Base-by-base conservation (phyloP, 2,113 vertebrate genomes). In the Ammospiza nelsoni region DNA sequence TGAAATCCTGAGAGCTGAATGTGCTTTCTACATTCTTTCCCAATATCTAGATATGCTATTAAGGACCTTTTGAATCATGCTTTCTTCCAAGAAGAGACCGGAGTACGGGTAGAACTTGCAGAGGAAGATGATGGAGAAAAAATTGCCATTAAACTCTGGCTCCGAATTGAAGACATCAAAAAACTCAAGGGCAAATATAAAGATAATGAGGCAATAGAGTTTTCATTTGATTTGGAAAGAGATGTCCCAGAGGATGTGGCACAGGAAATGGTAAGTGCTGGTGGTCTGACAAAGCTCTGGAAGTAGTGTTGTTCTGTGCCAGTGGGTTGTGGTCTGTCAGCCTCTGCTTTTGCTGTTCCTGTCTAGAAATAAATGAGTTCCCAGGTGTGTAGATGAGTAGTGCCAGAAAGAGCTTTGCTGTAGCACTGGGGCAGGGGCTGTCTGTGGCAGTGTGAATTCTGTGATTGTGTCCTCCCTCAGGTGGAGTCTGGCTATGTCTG, bases 131-230 rank as follows among this genome's bases (percentile, higher is more conserved):
- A 99, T 96, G 99, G 99, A 89, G 99, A 99, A 97, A 99, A 99
- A 98, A 99, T 99, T 41, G 99, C 98, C 51, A 99, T 99, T 95
- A 99, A 99, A 92, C 98, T 99, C 63, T 99, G 99, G 99, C 97
- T 99, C 69, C 98, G 99, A 86, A 99, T 99, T 96, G 99, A 99
- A 98, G 99, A 99, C 55, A 99, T 98, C 87, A 99, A 99, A 97
- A 99, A 99, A 95, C 98, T 99, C 57, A 99, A 99, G 98, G 99
- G 99, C 96, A 99, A 99, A 98, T 99, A 99, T 68, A 99, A 99
- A 97, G 99, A 99, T 95, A 99, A 99, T 94, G 99, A 99, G 97
- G 99, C 99, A 93, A 99, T 99, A 84, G 99, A 99, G 94, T 99
- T 99, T 97, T 99, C 99, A 66, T 99, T 99, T 96, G 99, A 99